Percentiles rank a stretch among this genome's conserved stretches.
Conservation (phyloP, 2,888 invertebrate genomes). For the Thumatha senex region DNA sequence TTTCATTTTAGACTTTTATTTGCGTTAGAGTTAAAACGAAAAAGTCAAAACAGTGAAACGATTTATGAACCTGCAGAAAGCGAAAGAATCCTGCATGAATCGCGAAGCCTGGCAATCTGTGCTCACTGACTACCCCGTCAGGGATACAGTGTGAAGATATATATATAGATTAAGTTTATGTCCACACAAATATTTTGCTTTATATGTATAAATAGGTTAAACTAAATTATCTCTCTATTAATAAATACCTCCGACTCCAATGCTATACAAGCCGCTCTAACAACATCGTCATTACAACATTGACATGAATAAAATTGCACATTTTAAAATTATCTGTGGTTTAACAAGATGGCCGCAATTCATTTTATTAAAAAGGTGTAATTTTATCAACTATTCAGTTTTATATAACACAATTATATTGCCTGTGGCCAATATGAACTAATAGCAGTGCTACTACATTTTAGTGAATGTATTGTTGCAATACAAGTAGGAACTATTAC, state of each 20-base stretch:
- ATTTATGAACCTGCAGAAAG: too few relatives aligned
- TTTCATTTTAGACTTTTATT: too few relatives aligned
- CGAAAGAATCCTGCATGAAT: too few relatives aligned
- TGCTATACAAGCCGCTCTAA: not conserved
- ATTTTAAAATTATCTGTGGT: not conserved
- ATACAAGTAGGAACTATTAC: not conserved
- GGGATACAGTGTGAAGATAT: too few relatives aligned
- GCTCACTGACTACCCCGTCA: too few relatives aligned
- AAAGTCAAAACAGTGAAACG: too few relatives aligned
- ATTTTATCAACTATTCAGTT: not conserved
- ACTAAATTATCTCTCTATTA: too few relatives aligned
- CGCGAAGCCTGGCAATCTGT: too few relatives aligned
- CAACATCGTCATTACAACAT: not conserved
- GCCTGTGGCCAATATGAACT: not conserved
- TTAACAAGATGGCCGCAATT: not conserved
- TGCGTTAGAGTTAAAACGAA: too few relatives aligned
- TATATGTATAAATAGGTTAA: too few relatives aligned
- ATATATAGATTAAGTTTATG: too few relatives aligned
- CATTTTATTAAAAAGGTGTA: not conserved
- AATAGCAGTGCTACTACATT: not conserved
- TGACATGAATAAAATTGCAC: not conserved
- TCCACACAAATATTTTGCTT: too few relatives aligned
- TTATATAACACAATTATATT: not conserved
- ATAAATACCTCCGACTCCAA: not conserved
- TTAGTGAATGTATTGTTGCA: constrained; percentile 1